These are phyloP conservation scores for Tachina grossa DNA, from an alignment of 2,888 invertebrate species.

Conservation along the genomic window DNA sequence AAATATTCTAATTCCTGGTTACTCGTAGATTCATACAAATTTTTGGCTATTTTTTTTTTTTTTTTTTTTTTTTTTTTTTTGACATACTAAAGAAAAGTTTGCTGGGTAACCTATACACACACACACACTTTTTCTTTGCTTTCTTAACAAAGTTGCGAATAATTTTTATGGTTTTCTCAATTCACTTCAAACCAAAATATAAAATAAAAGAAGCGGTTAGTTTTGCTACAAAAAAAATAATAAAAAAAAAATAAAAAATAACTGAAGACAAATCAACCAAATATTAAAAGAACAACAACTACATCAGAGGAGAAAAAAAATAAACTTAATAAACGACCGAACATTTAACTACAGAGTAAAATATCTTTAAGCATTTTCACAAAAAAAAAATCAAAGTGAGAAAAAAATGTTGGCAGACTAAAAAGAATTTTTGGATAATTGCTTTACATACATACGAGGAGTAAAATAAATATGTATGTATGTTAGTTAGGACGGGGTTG, in stretches of 20 bases:
- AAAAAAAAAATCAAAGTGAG: constrained; percentile 53
- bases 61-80: no score
- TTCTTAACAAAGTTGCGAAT: constrained; percentile 57
- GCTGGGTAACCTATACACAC: constrained; percentile 9
- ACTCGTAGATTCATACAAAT: no score
- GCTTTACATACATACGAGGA: constrained; percentile 70
- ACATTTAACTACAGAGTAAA: constrained; percentile 58
- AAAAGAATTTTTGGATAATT: constrained; percentile 73
- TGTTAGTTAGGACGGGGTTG: constrained; percentile 44
- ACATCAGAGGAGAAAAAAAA: constrained; percentile 22
- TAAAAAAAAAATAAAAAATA: no score
- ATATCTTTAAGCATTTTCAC: constrained; percentile 59
- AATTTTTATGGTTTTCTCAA: constrained; percentile 49
- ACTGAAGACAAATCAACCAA: constrained; percentile 48
- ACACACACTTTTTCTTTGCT: neutral
- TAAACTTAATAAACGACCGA: constrained; percentile 47
- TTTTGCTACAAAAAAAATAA: constrained; percentile 36
- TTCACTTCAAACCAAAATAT: constrained; percentile 39
- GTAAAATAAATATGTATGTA: constrained; percentile 42
- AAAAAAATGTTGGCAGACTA: constrained; percentile 68
- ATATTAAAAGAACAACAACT: constrained; percentile 38
- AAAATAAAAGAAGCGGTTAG: constrained; percentile 45
- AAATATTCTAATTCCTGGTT: no score
- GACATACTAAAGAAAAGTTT: neutral
- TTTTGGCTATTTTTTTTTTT: no score